phyloP scores from a whole-genome alignment of 1,140 invertebrate genomes.

The Sogatella furcifera region DNA sequence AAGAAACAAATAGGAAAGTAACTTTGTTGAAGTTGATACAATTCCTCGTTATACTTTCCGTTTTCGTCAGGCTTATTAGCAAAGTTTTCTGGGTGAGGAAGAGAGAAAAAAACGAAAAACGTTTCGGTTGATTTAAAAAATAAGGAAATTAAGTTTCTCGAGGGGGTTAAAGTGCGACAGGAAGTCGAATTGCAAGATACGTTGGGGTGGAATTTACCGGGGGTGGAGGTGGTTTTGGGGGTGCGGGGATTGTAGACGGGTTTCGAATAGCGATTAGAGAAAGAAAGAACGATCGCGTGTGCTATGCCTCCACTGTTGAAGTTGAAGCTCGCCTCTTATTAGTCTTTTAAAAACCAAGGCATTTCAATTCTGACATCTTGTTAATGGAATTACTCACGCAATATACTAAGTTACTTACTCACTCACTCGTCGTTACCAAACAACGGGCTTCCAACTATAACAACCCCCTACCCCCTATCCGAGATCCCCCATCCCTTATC shows the following conservation, averaged over 20 bases:
- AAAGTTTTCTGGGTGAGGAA: too few species aligned
- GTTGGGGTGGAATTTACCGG: neutral
- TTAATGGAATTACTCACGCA: conserved; percentile 16
- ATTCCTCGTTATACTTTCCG: too few species aligned
- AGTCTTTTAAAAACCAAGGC: conserved; percentile 18
- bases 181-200: neutral
- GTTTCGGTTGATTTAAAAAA: neutral
- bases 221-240: neutral
- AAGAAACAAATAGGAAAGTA: too few species aligned
- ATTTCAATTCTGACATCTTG: conserved; percentile 17
- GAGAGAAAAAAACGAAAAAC: neutral
- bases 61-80: too few species aligned
- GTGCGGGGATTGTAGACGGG: neutral
- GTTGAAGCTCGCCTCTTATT: conserved; percentile 4
- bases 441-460: neutral
- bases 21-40: too few species aligned
- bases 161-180: neutral
- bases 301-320: neutral
- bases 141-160: conserved; percentile 1
- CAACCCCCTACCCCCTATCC: neutral
- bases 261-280: neutral
- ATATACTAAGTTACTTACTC: neutral
- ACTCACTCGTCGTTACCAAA: too few species aligned
- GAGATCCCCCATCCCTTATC: neutral
- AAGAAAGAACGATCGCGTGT: neutral